These are phyloP conservation scores for Xanthia togata DNA, from an alignment of 2,888 invertebrate species.

Conservation along the genomic window DNA sequence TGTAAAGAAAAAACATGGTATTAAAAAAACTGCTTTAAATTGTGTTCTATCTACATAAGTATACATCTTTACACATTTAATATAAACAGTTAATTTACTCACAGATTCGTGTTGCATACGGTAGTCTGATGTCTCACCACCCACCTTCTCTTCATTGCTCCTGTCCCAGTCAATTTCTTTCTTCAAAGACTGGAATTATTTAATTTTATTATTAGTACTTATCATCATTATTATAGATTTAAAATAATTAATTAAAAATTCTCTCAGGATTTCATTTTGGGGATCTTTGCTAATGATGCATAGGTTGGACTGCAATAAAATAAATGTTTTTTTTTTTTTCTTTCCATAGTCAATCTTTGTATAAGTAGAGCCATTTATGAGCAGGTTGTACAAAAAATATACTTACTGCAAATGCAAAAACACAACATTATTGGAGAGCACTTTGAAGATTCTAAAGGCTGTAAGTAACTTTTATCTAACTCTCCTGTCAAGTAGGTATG, in stretches of 20 bases:
- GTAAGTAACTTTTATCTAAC: neutral
- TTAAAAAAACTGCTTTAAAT: slow-evolving; percentile 1
- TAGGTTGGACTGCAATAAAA: neutral
- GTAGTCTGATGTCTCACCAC: slow-evolving; percentile 94
- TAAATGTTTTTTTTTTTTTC: neutral
- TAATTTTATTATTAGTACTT: neutral
- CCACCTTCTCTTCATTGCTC: slow-evolving; percentile 94
- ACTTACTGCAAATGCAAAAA: neutral
- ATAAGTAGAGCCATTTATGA: neutral
- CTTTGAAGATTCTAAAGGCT: neutral
- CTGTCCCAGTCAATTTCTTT: slow-evolving; percentile 97
- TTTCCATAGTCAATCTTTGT: neutral
- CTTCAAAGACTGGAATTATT: slow-evolving; percentile 94
- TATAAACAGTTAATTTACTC: slow-evolving; percentile 82
- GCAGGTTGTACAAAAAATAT: neutral
- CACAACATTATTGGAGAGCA: neutral
- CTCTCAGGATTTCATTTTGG: no score
- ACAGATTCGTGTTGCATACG: slow-evolving; percentile 96
- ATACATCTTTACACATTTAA: slow-evolving; percentile 40
- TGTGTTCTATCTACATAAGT: slow-evolving; percentile 53
- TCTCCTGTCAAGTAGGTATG: neutral
- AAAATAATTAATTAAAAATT: no score
- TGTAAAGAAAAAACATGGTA: no score
- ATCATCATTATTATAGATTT: neutral
- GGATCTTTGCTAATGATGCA: neutral